Base-by-base conservation (phyloP, 1,140 invertebrate genomes). In the Eciton burchellii region DNA sequence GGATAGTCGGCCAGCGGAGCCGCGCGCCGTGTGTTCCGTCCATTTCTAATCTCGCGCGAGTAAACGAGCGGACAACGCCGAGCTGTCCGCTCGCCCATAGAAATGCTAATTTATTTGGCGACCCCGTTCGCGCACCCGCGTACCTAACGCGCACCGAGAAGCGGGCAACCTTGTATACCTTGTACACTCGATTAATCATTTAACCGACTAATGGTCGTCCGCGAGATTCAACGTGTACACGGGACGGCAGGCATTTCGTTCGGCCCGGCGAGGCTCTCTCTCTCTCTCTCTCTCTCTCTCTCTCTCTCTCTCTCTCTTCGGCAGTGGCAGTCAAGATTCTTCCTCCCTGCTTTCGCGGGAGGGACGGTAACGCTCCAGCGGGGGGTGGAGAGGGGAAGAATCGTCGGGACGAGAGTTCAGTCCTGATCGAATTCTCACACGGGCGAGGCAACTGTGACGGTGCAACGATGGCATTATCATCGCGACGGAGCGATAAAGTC, bases 161-260 rank as follows among this genome's bases (percentile, higher is more conserved):
- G 52, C 74, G 49, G n/a, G 49, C 63, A 70, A 71, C 66, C 77
- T 82, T 86, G 57, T 63, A 79, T 82, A 56, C 26, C 79, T 60
- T 47, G 84, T 82, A 65, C 43, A 54, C 41, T 43, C 72, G 84
- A 79, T 87, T 87, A 87, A 86, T 87, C 85, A 87, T 87, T 86
- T 74, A 86, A 41, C 71, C 52, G 45, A 45, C 81, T 87, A 87
- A 87, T 87, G 81, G 84, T 60, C 81, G n/a, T 62, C 59, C 43
- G 65, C 54, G 79, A 66, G 47, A 81, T 56, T 83, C 85, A 84
- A 81, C 54, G 84, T 35, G 43, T 26, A 26, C 19, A 73, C 1
- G 21, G 66, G 47, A 47, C 12, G 60, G 43, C 43, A 54, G 35
- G 85, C 71, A 82, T 84, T 72, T 71, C 35, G 54, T 70, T 82